phyloP scores from a whole-genome alignment of 35 echinoderm and acorn worm genomes.

The Strongylocentrotus purpuratus region DNA sequence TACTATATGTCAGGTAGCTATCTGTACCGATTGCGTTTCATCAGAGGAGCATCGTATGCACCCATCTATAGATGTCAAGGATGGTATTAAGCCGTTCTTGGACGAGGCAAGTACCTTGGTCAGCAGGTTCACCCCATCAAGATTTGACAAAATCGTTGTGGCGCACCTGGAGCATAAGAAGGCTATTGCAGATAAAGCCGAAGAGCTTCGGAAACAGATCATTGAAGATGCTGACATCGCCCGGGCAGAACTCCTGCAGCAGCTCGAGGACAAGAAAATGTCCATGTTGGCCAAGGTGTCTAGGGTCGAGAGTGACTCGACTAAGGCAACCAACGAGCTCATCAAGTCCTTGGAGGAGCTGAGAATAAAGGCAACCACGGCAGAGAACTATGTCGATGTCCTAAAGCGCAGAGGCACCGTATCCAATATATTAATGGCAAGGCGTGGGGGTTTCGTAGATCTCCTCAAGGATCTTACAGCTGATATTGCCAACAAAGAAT shows the following conservation, averaged over 20 bases:
- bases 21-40: conserved; percentile 24
- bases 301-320: conserved; percentile 21
- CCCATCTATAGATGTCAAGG: background rate
- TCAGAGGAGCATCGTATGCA: conserved; percentile 30
- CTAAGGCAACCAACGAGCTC: conserved; percentile 36
- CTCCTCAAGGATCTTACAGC: conserved; percentile 13
- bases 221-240: conserved; percentile 7
- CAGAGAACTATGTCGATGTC: conserved; percentile 31
- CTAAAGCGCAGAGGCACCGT: background rate
- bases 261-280: conserved; percentile 36
- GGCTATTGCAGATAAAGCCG: conserved; percentile 34
- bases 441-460: conserved; percentile 15
- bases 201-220: conserved; percentile 50
- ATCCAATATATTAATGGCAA: conserved; percentile 11
- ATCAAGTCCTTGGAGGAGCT: conserved; percentile 36
- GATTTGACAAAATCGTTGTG: conserved; percentile 29
- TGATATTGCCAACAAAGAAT: conserved; percentile 36
- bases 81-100: conserved; percentile 28
- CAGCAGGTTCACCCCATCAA: background rate
- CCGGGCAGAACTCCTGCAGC: conserved; percentile 30
- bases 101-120: background rate
- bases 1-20: conserved; percentile 38
- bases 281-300: conserved; percentile 48
- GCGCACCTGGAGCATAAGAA: conserved; percentile 41
- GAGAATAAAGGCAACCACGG: background rate